Evolutionary conservation across 2,797 vertebrate species (phyloP).

Genomic region (Pangasius larnaudii): DNA sequence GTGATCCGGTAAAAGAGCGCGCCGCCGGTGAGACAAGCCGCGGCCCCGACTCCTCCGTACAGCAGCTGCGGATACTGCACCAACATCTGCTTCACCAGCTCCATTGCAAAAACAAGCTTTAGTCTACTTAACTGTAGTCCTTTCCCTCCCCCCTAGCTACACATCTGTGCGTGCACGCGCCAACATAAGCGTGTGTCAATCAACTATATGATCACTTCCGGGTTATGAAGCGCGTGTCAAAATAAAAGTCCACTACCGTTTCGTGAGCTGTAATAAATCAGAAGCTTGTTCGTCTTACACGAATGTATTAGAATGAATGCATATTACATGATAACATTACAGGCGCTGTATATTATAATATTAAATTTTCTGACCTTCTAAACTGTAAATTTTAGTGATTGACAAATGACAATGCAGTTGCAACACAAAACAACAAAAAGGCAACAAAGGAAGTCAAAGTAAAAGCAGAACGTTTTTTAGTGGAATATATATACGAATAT

Average conservation of each 20-base stretch:
- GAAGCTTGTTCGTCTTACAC: neutral
- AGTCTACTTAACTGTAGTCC: neutral
- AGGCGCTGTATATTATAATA: too few relatives aligned
- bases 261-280: neutral
- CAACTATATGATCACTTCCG: slow-evolving; percentile 20
- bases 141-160: neutral
- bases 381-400: neutral
- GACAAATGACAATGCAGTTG: neutral
- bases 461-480: neutral
- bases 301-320: neutral
- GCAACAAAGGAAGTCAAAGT: neutral
- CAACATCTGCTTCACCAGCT: slow-evolving; percentile 75
- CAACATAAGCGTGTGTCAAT: slow-evolving; percentile 44
- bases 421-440: neutral
- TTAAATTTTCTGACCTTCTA: neutral
- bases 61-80: slow-evolving; percentile 76
- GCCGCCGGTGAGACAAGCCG: slow-evolving; percentile 80
- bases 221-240: slow-evolving; percentile 34
- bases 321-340: neutral
- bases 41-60: slow-evolving; percentile 83
- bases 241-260: slow-evolving; percentile 48
- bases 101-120: slow-evolving; percentile 71
- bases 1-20: slow-evolving; percentile 84
- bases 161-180: slow-evolving; percentile 26
- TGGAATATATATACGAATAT: neutral